Base-by-base conservation (phyloP, 1,140 invertebrate species). In the Batillaria attramentaria region DNA sequence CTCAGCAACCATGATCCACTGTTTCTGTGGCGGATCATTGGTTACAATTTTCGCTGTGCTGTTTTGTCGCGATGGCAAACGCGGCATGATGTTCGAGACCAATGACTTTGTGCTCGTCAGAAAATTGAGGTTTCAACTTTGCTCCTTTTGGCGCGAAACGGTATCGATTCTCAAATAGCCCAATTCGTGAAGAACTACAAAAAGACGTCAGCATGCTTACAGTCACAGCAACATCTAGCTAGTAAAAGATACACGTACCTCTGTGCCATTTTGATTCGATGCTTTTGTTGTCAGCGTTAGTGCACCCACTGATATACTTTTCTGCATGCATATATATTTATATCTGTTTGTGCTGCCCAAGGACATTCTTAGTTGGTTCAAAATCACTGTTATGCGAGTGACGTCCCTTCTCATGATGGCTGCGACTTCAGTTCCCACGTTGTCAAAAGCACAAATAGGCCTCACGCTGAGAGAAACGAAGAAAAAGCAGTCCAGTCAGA, bases 1-100 rank as follows among this genome's bases (percentile, higher is more conserved):
- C 37, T 68, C 65, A 35, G 65, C 37, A 24, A 68, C 37, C 65
- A 68, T 68, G 37, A 68, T 33, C 65, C 65, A 68, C 37, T 68
- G 65, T 18, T 33, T 35, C 65, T 68, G 65, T 10, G 65, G 65
- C 24, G 65, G n/a, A 39, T 68, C 65, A 24, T 68, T 28, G 6
- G 37, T 16, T 33, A 13, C 28, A 35, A 24, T 33, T 35, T 68
- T 68, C 24, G 28, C 24, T 28, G 28, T 37, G 37, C 13, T 68
- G 16, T 13, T 68, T 68, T 68, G 65, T 35, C 37, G 65, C 8
- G 31, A 68, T 0, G 65, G 37, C 16, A 39, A 33, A 35, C 65
- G 28, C 6, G 65, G 65, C 65, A 68, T 68, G 31, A 0, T 16
- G 4, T 16, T 2, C 16, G 65, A 0, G 24, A 39, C 13, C 10